Evolutionary conservation across 2,797 vertebrate species (phyloP), one percentile per base, ranked within the genome.

Genomic region (Buceros bicornis): DNA sequence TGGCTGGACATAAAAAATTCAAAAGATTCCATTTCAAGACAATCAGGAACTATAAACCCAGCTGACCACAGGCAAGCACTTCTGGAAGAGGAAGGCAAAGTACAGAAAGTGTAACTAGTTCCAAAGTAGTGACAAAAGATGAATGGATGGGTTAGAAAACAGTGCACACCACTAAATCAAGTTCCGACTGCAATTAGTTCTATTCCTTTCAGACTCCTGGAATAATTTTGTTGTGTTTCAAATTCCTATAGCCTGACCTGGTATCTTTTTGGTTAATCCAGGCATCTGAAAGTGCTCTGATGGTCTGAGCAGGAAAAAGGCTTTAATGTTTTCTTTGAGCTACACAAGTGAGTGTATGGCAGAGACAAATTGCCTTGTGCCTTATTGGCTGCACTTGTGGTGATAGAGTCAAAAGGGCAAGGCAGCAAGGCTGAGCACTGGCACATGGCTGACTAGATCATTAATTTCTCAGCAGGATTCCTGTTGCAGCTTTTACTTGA

Each of bases 291-390:
- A 87, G 19, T 82, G 8, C 20, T 62, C 4, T 76, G 53, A 24
- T 43, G 26, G 8, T 69, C n/a, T 81, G 18, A 93, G n/a, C 18
- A 79, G 19, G 40, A 14, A 74, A 78, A 92, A 77, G 4, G 1
- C 15, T 57, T 62, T 53, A 14, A 13, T 56, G 6, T 22, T 83
- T 88, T 20, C 13, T 76, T 76, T 60, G 56, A 43, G 26, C 14
- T 69, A 31, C 3, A 29, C 3, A 31, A 14, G 5, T 47, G 24
- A 3, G 1, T 26, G 2, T 14, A 37, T 0, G 2, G 20, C 64
- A 80, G 61, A 82, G 65, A 82, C 22, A 82, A 81, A 79, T 66
- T 72, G 21, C 43, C 11, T 82, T n/a, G 20, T 35, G 31, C 47
- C 24, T 80, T 45, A 33, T 11, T 82, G 56, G 35, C 37, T 58